Evolutionary conservation across 2,113 vertebrate genomes (phyloP).

Genomic region (Ursus arctos): DNA sequence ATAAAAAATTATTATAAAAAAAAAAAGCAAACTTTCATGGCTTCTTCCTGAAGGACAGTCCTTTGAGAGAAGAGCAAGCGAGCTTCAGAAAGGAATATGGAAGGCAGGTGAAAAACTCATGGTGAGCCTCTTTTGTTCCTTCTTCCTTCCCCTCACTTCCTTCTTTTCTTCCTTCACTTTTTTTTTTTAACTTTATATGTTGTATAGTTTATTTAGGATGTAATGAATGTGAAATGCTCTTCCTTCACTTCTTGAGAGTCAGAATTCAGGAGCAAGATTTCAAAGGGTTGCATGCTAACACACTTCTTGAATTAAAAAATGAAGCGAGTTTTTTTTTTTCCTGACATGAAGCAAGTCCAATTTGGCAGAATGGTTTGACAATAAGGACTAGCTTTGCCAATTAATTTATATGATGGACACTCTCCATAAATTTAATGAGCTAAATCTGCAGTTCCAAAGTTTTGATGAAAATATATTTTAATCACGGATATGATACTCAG

Average conservation of each 20-base stretch:
- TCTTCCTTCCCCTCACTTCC: neutral
- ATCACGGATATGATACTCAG: slow-evolving; percentile 23
- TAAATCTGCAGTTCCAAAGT: slow-evolving; percentile 45
- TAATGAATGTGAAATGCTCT: neutral
- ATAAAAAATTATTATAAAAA: no score
- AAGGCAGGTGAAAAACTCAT: neutral
- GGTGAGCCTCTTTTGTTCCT: neutral
- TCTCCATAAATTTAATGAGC: slow-evolving; percentile 66
- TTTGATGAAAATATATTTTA: slow-evolving; percentile 64
- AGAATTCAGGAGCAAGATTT: slow-evolving; percentile 32
- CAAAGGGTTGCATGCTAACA: neutral
- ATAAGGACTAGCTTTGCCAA: slow-evolving; percentile 50
- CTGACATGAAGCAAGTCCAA: slow-evolving; percentile 50
- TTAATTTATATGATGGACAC: slow-evolving; percentile 72
- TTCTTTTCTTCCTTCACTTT: neutral
- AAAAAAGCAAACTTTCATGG: neutral
- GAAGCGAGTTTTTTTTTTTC: slow-evolving; percentile 40
- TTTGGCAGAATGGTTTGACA: slow-evolving; percentile 63
- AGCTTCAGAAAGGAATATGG: neutral
- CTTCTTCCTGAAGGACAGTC: neutral
- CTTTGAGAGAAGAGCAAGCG: neutral
- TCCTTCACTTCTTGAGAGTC: slow-evolving; percentile 45
- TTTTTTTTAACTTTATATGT: neutral
- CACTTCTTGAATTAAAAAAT: slow-evolving; percentile 48
- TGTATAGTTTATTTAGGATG: neutral